Evolutionary conservation across 2,797 vertebrate species (phyloP).

Genomic region (Cheirogaleus major): DNA sequence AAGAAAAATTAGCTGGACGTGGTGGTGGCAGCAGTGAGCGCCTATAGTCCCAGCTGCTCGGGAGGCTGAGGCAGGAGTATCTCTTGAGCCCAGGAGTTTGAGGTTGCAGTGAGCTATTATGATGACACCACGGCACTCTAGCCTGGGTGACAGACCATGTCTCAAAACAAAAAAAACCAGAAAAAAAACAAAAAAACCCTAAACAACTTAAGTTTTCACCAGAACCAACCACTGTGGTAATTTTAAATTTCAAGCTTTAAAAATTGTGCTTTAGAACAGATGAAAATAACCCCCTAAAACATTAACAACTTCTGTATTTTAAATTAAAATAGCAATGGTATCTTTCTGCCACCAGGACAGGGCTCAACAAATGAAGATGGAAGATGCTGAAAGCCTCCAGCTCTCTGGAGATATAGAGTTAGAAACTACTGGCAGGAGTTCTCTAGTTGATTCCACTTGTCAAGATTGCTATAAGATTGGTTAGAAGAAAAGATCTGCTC

Average conservation of each 20-base stretch:
- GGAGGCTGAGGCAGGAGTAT: too few relatives aligned
- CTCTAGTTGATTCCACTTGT: neutral
- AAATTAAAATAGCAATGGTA: neutral
- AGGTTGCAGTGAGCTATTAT: too few relatives aligned
- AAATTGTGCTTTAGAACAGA: neutral
- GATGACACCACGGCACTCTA: too few relatives aligned
- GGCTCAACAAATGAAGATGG: neutral
- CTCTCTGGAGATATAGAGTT: neutral
- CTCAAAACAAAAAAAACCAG: too few relatives aligned
- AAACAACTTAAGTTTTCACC: neutral
- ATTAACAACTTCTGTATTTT: neutral
- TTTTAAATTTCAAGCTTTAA: conserved; percentile 26
- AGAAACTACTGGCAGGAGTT: neutral
- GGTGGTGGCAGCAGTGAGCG: too few relatives aligned
- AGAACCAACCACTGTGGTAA: neutral
- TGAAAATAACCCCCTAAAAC: neutral
- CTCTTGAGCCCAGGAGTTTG: too few relatives aligned
- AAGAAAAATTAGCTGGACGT: too few relatives aligned
- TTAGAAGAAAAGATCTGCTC: neutral
- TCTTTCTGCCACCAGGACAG: neutral
- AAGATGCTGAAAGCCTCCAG: neutral
- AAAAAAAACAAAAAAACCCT: too few relatives aligned
- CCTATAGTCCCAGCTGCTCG: too few relatives aligned
- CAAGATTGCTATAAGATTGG: neutral
- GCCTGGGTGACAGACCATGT: too few relatives aligned